Evolutionary conservation across 2,797 vertebrate species (phyloP), one percentile per base, ranked within the genome.

Genomic region (Loris lydekkerianus): DNA sequence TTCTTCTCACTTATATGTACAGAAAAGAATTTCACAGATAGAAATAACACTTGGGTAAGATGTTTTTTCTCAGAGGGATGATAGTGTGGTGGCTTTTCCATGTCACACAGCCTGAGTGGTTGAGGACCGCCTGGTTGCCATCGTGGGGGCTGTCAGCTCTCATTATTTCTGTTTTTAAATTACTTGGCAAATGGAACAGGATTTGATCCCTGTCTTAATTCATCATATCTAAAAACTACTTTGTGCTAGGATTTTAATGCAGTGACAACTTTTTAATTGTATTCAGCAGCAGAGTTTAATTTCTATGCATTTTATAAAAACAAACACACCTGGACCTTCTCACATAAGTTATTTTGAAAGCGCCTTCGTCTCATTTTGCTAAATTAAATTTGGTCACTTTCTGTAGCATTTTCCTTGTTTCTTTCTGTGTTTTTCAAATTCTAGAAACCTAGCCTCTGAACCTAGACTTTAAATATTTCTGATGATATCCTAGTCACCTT

Each of bases 361-460:
- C 23, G 20, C 40, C 7, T 63, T 34, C 1, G 20, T 56, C 53
- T 56, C 25, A n/a, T 76, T 78, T 63, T 53, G 43, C 53, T 49
- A 3, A 8, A 34, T 58, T 78, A 25, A 61, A 43, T 60, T 82
- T 73, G 70, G 60, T 90, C 3, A 17, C 13, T 93, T 81, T 86
- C 67, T 91, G 1, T 11, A 34, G 31, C 14, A 34, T 58, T 53
- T 85, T 56, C 23, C 27, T 67, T 91, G 63, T 25, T 40, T 40
- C 40, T 77, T 95, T 83, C 83, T 93, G 2, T 95, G 27, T 77
- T 75, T 87, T 93, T 92, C 34, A 88, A 89, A 67, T 88, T 34
- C 23, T 58, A 20, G 60, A 73, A 80, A 63, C 61, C 3, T 75
- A 43, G n/a, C 85, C 75, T 91, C 43, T 80, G 72, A 81, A 11